Base-by-base conservation (phyloP, 2,888 invertebrate genomes). In the Plagiodera versicolora region DNA sequence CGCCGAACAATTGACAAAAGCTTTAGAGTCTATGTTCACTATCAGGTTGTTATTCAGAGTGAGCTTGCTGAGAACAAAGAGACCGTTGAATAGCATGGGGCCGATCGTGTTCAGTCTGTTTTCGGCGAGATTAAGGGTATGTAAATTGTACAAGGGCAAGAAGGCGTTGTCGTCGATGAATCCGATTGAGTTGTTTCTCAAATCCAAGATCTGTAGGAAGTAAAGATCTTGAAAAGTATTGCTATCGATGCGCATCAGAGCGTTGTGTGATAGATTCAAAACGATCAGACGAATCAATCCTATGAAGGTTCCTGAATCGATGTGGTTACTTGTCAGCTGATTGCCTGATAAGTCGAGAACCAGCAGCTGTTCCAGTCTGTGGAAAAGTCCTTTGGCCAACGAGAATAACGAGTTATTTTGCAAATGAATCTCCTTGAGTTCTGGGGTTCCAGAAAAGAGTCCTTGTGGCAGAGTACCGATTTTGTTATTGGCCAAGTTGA, bases 101-200 rank as follows among this genome's bases (percentile, higher is more conserved):
- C 91, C 91, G 73, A 94, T 85, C 46, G 90, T 88, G 75, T 91
- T 91, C 54, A 95, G 82, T 54, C 91, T 84, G 79, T 96, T 96
- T 79, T 94, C 91, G 39, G 94, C 92, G 67, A 96, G 81, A 77
- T 95, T 95, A 53, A 96, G 81, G 5, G 94, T 93, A 79, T 94
- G 92, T 70, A 96, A 82, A 80, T 95, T 94, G 81, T 94, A 92
- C 51, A 95, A 83, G 1, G 94, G 92, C 74, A 91, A 79, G 75
- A 96, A 95, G 49, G 94, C 91, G 75, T 92, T 91, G 73, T 92
- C 91, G 82, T 92, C 92, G 68, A 94, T 89, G 74, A 90, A 91
- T n/a, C 90, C 90, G 73, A 95, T 91, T 8, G 91, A 90, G 77
- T 95, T 95, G 78, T 93, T 93, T 73, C 90, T 87, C 72, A 95